Evolutionary conservation across 1,140 invertebrate species (phyloP), one percentile per base, ranked within the genome.

Genomic region (Tetraneura akinire): DNA sequence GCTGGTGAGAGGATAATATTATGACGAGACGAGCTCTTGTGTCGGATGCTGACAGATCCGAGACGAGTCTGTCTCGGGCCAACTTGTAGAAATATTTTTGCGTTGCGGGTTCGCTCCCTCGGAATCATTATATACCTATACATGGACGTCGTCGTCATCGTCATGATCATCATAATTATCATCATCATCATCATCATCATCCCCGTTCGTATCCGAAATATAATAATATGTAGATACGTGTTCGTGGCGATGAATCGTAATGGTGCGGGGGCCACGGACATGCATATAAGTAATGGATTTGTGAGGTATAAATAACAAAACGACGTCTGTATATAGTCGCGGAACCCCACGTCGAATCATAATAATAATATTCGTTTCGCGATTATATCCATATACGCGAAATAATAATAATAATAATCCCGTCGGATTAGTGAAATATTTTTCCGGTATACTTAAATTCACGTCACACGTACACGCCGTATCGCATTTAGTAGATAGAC

Each of bases 281-380:
- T n/a, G n/a, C n/a, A n/a, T n/a, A 13, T 23, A 47, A 68, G 66
- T 68, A 68, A 68, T 68, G 66, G 66, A 68, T 68, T 8, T 8
- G 32, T 8, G 32, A 37, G 32, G 32, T 37, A 37, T 4, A 4
- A 37, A 37, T 8, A 37, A 8, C 32, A 8, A 8, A n/a, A n/a
- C n/a, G n/a, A n/a, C n/a, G n/a, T n/a, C n/a, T n/a, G n/a, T n/a
- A n/a, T 37, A 37, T 8, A 37, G 32, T 37, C 8, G 32, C 8
- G 32, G 8, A 37, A 37, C 32, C 3, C 32, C 8, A 37, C 32
- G 8, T 8, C 32, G 32, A 37, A 37, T 37, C 32, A 8, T 8
- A 37, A n/a, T n/a, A n/a, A n/a, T n/a, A n/a, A n/a, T 37, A 4
- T 37, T 37, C 32, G 32, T 37, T 37, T 37, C 32, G 32, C 32